These are phyloP conservation scores for silkworm (Bombyx mori) DNA, from an alignment of 1,140 invertebrate species.

Conservation along the genomic window DNA sequence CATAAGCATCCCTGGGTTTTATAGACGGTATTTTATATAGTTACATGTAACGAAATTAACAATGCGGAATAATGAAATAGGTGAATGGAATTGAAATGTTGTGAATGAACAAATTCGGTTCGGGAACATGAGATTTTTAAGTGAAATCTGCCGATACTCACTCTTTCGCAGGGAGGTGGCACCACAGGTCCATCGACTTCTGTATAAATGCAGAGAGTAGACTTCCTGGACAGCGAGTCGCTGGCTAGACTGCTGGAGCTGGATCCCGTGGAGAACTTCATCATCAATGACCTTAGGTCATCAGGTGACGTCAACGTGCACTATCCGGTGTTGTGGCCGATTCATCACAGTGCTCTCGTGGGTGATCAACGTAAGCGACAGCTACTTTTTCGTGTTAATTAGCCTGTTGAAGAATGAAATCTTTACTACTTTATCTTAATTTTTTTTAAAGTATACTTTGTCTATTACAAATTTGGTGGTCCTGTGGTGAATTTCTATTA, in stretches of 20 bases:
- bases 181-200: slow-evolving; percentile 42
- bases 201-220: slow-evolving; percentile 71
- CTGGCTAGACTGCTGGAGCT: slow-evolving; percentile 70
- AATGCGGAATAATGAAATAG: too few species aligned
- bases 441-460: not conserved
- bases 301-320: slow-evolving; percentile 60
- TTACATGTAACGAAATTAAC: too few species aligned
- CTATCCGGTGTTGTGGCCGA: slow-evolving; percentile 48
- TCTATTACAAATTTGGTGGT: too few species aligned
- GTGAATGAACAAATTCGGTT: too few species aligned
- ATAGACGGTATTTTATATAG: too few species aligned
- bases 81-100: too few species aligned
- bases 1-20: too few species aligned
- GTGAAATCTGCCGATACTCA: slow-evolving; percentile 20
- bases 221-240: slow-evolving; percentile 71
- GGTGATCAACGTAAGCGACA: slow-evolving; percentile 6
- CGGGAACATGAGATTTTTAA: too few species aligned
- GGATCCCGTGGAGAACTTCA: slow-evolving; percentile 72
- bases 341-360: slow-evolving; percentile 46
- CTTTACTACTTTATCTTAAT: not conserved
- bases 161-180: slow-evolving; percentile 54
- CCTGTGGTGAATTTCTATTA: too few species aligned
- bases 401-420: not conserved
- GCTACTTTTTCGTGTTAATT: not conserved
- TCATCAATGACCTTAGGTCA: slow-evolving; percentile 27